Base-by-base conservation (phyloP, 64 coral and sea anemone species). In the Montipora foliosa region DNA sequence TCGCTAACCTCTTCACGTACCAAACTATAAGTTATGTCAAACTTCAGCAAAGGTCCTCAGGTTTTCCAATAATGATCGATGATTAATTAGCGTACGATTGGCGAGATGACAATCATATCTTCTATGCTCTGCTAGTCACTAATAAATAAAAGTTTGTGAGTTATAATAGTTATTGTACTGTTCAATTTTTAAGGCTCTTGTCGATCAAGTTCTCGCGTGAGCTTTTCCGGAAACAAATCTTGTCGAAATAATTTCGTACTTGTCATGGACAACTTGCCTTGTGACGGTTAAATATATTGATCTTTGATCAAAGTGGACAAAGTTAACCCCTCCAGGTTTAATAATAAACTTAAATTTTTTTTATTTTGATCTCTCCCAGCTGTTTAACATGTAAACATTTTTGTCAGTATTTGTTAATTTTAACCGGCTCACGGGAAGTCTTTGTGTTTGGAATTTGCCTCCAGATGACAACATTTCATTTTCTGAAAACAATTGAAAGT, bases 361-460 rank as follows among this genome's bases (percentile, higher is more conserved):
- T 0, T 24, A 24, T 19, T 21, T 64, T 64, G 61, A 64, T 12
- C 61, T 64, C 14, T 64, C 61, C 9, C 61, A 64, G 61, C 61
- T 76, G 29, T 25, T 9, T 11, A 13, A 15, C 11, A 76, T 47
- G 13, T 15, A 47, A 47, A 37, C 6, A 14, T 47, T 15, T 78
- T 49, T 48, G 6, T 78, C 2, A 17, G 2, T 50, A 78, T 16
- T 16, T 47, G 11, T 49, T 17, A 47, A 78, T 49, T 37, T 49
- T 47, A 19, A 50, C 76, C 45, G 76, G 76, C 47, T 19, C 5
- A 6, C 0, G 16, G 46, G 44, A 49, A 14, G 64, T 21, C 53
- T n/a, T 25, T 50, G 82, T 86, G 66, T 86, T 86, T 70, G 82
- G 82, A 86, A 86, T 86, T 86, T 12, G 46, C 62, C 45, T 22